Base-by-base conservation (phyloP, 1,140 invertebrate genomes). In the Diprion similis region DNA sequence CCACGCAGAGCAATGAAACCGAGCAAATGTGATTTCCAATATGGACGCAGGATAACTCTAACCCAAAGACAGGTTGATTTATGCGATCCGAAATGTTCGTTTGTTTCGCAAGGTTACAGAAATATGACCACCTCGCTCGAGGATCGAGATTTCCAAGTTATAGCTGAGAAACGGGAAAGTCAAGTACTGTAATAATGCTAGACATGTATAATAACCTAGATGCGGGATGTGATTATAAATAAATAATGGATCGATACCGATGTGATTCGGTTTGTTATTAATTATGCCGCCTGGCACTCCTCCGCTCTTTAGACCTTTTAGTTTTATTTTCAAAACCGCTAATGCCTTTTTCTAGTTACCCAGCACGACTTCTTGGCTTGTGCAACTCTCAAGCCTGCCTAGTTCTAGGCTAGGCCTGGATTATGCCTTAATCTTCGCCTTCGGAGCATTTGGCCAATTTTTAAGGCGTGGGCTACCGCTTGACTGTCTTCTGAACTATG, bases 51-150 rank as follows among this genome's bases (percentile, higher is more conserved):
- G 24, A 6, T 37, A 37, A 37, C 24, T 37, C 24, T 37, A 37
- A 37, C 1, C 24, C 24, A 37, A 6, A 59, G 51, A 59, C 6
- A 59, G 51, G 51, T 59, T 59, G 51, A 59, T 59, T 59, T 59
- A 59, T 59, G 51, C 11, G n/a, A 59, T 15, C 51, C 51, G 51
- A 59, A 59, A 59, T 59, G 51, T 59, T 59, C n/a, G 51, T 59
- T 59, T 17, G 51, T 37, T 37, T 37, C 24, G 24, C 24, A 37
- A 37, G 24, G 24, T 37, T 37, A 37, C 2, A 37, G 24, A 37
- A 37, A 37, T 37, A 6, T 6, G 24, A 37, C 24, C 24, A 37
- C 51, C 51, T 59, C 9, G 9, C 24, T 37, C 51, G 51, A 0
- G 11, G 51, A 59, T 59, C 11, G 9, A 59, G 51, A 59, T 59